Conservation (phyloP, 2,113 vertebrate species). For the Callipepla californica region DNA sequence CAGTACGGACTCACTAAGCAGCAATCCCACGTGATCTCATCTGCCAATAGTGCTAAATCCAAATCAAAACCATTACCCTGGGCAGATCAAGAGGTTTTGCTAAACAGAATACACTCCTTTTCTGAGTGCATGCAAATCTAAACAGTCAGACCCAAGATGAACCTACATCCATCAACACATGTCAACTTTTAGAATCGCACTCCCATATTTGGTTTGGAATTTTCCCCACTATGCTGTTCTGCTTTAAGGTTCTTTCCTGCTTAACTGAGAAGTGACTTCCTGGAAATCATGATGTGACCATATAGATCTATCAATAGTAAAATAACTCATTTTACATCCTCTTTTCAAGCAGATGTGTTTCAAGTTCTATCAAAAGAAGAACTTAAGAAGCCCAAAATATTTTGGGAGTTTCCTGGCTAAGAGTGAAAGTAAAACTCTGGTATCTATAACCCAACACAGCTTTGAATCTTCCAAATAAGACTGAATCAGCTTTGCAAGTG, state of each 20-base stretch:
- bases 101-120: background rate
- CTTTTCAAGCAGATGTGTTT: background rate
- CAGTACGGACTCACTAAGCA: background rate
- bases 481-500: background rate
- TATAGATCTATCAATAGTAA: background rate
- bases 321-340: background rate
- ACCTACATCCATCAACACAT: background rate
- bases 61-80: background rate
- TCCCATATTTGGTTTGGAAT: background rate
- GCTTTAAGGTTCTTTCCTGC: background rate
- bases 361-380: background rate
- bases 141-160: background rate
- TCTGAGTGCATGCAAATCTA: background rate
- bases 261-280: background rate
- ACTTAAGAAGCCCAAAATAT: background rate
- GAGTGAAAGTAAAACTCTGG: background rate
- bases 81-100: background rate
- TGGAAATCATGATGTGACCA: background rate
- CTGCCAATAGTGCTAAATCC: background rate
- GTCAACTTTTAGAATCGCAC: background rate
- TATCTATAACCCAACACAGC: background rate
- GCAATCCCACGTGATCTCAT: background rate
- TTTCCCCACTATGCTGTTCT: background rate
- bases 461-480: background rate
- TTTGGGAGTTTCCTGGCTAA: background rate